A percentile compares a stretch with the other conserved stretches of the same genome.
Evolutionary conservation across 2,888 invertebrate genomes (phyloP).

Genomic region (Lasioglossum calceatum): DNA sequence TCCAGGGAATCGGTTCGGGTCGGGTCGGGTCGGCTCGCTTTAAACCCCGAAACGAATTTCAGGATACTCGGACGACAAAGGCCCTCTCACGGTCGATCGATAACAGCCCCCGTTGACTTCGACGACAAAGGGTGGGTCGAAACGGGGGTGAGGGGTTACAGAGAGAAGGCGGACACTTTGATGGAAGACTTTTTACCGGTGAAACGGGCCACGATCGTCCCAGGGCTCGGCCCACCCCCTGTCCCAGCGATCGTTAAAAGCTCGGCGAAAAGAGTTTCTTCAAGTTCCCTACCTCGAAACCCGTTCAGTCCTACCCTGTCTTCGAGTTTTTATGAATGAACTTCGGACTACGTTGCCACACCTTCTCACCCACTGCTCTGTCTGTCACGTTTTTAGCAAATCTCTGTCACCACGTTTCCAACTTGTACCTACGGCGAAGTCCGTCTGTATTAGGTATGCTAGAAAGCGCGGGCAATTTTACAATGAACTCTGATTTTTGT

Average conservation of each 20-base stretch:
- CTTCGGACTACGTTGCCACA: slow-evolving; percentile 1
- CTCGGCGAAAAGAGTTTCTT: slow-evolving; percentile 33
- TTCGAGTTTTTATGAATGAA: slow-evolving; percentile 39
- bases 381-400: background rate
- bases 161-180: slow-evolving; percentile 42
- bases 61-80: slow-evolving; percentile 61
- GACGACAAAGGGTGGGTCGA: slow-evolving; percentile 28
- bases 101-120: slow-evolving; percentile 58
- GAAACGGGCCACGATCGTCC: slow-evolving; percentile 52
- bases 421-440: background rate
- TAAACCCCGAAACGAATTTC: slow-evolving; percentile 51
- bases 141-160: slow-evolving; percentile 28
- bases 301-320: background rate
- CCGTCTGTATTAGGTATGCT: slow-evolving; percentile 35
- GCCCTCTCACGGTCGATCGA: slow-evolving; percentile 60
- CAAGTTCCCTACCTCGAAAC: slow-evolving; percentile 39
- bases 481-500: too few species aligned
- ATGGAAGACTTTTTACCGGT: slow-evolving; percentile 55
- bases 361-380: background rate
- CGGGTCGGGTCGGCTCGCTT: slow-evolving; percentile 22
- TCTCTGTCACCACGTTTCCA: background rate
- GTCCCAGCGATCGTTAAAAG: slow-evolving; percentile 57
- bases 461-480: too few species aligned
- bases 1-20: background rate
- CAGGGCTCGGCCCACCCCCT: slow-evolving; percentile 23